phyloP scores from a whole-genome alignment of 2,113 vertebrate species.

The Pangasianodon gigas region DNA sequence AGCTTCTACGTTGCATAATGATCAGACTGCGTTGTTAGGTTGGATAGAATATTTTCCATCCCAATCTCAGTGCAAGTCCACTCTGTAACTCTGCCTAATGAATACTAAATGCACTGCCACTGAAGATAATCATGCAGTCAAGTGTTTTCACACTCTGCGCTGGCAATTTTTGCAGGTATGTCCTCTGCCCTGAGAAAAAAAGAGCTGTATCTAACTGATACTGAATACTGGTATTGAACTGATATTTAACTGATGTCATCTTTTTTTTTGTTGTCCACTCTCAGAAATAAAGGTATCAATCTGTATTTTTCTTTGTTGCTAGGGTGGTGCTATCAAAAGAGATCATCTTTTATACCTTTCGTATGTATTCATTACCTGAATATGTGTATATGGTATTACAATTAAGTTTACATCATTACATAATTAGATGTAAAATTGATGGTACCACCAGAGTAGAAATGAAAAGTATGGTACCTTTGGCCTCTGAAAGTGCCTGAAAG shows the following conservation, averaged over 20 bases:
- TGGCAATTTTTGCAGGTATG: neutral
- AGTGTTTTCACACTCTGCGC: neutral
- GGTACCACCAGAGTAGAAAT: neutral
- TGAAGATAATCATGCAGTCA: neutral
- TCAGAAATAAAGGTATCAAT: neutral
- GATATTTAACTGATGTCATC: neutral
- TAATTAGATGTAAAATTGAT: neutral
- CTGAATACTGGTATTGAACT: neutral
- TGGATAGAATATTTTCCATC: neutral
- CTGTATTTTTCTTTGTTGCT: neutral
- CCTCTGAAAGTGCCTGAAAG: too few relatives aligned
- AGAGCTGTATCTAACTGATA: neutral
- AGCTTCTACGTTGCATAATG: neutral
- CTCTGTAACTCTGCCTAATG: neutral
- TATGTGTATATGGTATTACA: neutral
- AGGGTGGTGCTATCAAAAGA: neutral
- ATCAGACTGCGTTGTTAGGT: neutral
- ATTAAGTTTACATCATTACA: neutral
- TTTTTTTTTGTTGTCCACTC: neutral
- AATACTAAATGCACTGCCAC: neutral
- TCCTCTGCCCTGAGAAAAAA: neutral
- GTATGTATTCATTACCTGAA: neutral
- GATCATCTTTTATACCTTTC: neutral
- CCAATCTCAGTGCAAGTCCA: neutral
- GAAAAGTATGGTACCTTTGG: neutral